Evolutionary conservation across 2,888 invertebrate genomes (phyloP).

Genomic region (Oscheius sp.): DNA sequence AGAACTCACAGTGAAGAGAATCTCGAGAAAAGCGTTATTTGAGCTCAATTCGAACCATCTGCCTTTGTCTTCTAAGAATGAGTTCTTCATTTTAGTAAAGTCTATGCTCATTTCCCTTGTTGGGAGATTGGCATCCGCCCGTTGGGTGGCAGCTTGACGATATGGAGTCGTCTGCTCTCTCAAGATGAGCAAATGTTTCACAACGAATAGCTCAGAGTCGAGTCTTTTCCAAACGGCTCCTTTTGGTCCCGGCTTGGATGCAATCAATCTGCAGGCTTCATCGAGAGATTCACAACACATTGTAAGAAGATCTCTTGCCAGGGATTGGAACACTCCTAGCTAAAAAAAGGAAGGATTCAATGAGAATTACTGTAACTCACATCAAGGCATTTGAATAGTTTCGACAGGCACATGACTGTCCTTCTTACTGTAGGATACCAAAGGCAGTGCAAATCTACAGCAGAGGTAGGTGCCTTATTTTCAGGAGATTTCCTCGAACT

Average conservation of each 20-base stretch:
- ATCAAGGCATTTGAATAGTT: constrained; percentile 88
- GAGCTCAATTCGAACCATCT: constrained; percentile 86
- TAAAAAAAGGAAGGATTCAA: constrained; percentile 71
- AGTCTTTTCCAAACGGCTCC: constrained; percentile 71
- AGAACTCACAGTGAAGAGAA: constrained; percentile 75
- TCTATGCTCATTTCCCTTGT: constrained; percentile 91
- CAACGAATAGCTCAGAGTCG: constrained; percentile 95
- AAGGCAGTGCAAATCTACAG: constrained; percentile 97
- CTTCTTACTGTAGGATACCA: constrained; percentile 98
- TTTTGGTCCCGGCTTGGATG: constrained; percentile 65
- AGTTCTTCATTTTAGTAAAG: constrained; percentile 84
- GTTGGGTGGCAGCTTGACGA: constrained; percentile 32
- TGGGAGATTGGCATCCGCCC: constrained; percentile 76
- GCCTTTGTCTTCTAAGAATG: constrained; percentile 43
- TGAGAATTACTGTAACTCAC: constrained; percentile 61
- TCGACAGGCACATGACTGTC: constrained; percentile 90
- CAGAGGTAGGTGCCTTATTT: constrained; percentile 73
- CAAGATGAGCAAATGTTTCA: constrained; percentile 94
- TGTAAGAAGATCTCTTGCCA: constrained; percentile 93
- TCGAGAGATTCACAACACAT: constrained; percentile 90
- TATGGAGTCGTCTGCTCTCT: constrained; percentile 93
- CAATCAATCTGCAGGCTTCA: constrained; percentile 82
- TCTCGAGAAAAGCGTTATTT: constrained; percentile 91
- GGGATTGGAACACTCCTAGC: constrained; percentile 90
- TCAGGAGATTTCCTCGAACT: not conserved